Evolutionary conservation across 2,888 invertebrate species (phyloP).

Genomic region (Lasioglossum calceatum): DNA sequence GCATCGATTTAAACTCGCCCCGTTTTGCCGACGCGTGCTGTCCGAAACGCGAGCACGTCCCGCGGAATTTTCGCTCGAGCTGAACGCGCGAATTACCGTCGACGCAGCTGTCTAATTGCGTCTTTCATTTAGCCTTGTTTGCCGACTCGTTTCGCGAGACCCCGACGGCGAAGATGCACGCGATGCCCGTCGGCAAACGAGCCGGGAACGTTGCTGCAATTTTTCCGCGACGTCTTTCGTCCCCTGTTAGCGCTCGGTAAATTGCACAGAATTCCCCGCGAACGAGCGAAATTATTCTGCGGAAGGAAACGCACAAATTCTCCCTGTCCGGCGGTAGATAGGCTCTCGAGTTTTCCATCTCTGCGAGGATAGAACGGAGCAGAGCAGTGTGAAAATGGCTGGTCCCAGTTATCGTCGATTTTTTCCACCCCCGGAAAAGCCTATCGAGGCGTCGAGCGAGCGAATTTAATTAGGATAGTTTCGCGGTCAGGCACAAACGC

Average conservation of each 20-base stretch:
- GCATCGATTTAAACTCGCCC: conserved; percentile 44
- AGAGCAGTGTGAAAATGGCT: neutral
- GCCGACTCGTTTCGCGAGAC: neutral
- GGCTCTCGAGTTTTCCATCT: conserved; percentile 3
- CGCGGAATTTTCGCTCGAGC: conserved; percentile 8
- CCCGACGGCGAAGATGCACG: neutral
- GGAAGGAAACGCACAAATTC: neutral
- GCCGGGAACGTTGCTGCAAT: neutral
- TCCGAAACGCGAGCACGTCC: conserved; percentile 11
- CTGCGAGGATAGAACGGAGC: neutral
- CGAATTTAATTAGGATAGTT: conserved; percentile 68
- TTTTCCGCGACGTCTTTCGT: neutral
- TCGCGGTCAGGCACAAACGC: conserved; percentile 38
- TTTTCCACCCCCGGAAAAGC: neutral
- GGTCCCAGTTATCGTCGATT: neutral
- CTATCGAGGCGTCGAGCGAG: conserved; percentile 54
- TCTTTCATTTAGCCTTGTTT: neutral
- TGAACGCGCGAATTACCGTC: conserved; percentile 14
- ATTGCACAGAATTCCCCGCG: conserved; percentile 29
- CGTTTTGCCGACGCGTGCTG: conserved; percentile 17
- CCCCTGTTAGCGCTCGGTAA: neutral
- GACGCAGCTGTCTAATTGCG: conserved; percentile 24
- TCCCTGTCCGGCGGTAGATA: neutral
- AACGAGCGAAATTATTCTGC: neutral
- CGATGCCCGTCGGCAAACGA: neutral